These are phyloP conservation scores for Aplysia californica DNA, from an alignment of 1,140 invertebrate species.

Conservation along the genomic window DNA sequence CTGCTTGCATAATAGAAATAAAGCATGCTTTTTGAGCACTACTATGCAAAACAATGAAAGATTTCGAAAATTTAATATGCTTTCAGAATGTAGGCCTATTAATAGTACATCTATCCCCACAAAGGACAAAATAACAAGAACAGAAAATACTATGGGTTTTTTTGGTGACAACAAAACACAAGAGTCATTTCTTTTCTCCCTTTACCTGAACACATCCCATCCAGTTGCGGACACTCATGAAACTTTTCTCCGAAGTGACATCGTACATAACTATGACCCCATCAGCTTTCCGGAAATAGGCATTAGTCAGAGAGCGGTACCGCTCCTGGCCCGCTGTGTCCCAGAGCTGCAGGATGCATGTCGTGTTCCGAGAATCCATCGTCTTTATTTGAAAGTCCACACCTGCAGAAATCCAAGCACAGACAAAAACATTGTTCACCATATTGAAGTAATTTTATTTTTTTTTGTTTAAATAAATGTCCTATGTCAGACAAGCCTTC, in stretches of 20 bases:
- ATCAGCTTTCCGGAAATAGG: conserved; percentile 79
- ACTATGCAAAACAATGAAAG: background rate
- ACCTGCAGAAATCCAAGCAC: conserved; percentile 64
- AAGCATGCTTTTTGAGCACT: background rate
- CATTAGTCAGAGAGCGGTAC: conserved; percentile 78
- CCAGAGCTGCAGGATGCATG: conserved; percentile 73
- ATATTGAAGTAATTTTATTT: conserved; percentile 10
- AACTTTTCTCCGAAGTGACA: conserved; percentile 75
- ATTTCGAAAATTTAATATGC: background rate
- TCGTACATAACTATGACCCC: conserved; percentile 79
- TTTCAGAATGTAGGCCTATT: background rate
- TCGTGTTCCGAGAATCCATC: conserved; percentile 66
- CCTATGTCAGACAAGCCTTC: background rate
- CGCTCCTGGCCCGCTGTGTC: conserved; percentile 75
- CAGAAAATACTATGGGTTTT: too few species aligned
- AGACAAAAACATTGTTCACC: too few species aligned
- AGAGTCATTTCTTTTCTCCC: background rate
- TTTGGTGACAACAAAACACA: background rate
- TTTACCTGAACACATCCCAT: conserved; percentile 72
- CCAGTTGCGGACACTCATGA: conserved; percentile 76
- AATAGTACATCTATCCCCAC: background rate
- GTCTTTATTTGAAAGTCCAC: conserved; percentile 75
- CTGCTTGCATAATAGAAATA: too few species aligned
- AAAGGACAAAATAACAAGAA: too few species aligned
- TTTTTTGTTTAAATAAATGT: background rate